phyloP scores from a whole-genome alignment of 2,888 invertebrate species.

The Thymelicus sylvestris region DNA sequence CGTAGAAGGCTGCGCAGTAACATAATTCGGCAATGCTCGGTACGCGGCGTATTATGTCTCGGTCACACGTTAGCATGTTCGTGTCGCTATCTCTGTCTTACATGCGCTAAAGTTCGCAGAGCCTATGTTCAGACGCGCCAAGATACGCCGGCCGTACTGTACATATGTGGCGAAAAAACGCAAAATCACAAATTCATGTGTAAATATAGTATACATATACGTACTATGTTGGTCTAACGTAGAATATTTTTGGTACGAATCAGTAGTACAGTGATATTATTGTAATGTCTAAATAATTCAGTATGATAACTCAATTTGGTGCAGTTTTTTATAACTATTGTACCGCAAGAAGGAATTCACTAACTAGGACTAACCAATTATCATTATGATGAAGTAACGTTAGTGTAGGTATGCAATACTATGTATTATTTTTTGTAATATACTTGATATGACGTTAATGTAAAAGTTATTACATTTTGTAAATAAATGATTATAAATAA shows the following conservation, averaged over 20 bases:
- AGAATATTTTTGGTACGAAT: background rate
- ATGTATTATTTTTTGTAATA: constrained; percentile 38
- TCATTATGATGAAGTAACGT: constrained; percentile 8
- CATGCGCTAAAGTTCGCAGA: too few species aligned
- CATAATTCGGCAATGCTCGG: too few species aligned
- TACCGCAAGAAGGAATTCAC: constrained; percentile 1
- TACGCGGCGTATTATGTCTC: too few species aligned
- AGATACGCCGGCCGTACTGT: too few species aligned
- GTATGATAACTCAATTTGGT: background rate
- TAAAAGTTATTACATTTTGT: constrained; percentile 39
- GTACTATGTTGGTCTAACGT: background rate
- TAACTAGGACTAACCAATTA: constrained; percentile 15
- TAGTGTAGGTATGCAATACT: constrained; percentile 21
- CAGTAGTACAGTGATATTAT: background rate
- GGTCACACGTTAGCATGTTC: too few species aligned
- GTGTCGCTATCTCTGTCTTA: too few species aligned
- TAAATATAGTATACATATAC: background rate
- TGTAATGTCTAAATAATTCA: background rate
- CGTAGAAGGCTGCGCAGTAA: too few species aligned
- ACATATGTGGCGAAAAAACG: background rate
- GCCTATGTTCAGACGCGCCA: too few species aligned
- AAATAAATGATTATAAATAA: constrained; percentile 30
- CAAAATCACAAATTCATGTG: background rate
- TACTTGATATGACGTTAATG: constrained; percentile 21
- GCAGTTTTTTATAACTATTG: constrained; percentile 8